Conservation (phyloP, 2,888 invertebrate species). For the Smittia sp. region DNA sequence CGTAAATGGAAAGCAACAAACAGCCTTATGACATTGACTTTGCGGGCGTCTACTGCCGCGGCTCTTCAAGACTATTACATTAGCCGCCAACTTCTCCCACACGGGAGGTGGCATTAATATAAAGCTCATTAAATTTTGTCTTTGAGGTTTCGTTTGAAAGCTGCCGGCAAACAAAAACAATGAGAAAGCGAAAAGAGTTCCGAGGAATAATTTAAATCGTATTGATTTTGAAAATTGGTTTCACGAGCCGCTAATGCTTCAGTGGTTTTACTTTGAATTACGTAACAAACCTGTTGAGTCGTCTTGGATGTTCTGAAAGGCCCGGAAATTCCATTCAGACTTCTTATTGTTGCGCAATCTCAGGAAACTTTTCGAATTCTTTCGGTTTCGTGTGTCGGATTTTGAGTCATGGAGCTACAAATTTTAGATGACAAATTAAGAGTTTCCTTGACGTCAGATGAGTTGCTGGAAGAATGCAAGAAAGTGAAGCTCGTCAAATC, state of each 20-base stretch:
- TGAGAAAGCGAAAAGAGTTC: conserved; percentile 4
- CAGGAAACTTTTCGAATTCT: background rate
- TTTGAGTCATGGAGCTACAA: too few relatives aligned
- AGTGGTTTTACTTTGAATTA: too few relatives aligned
- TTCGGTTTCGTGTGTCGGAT: too few relatives aligned
- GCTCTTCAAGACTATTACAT: too few relatives aligned
- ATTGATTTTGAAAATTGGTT: too few relatives aligned
- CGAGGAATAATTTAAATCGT: background rate
- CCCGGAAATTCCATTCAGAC: background rate
- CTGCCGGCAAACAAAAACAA: background rate
- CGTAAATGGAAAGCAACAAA: too few relatives aligned
- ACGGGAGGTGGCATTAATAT: background rate
- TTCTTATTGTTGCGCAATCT: background rate
- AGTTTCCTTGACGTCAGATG: too few relatives aligned
- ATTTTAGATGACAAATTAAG: too few relatives aligned
- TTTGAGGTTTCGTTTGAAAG: background rate
- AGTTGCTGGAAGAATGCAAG: too few relatives aligned
- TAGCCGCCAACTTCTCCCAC: too few relatives aligned
- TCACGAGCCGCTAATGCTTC: too few relatives aligned
- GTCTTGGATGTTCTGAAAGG: background rate
- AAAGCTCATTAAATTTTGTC: background rate
- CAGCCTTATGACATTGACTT: background rate
- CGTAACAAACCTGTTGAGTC: too few relatives aligned
- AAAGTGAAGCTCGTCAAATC: background rate
- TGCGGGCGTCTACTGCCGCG: background rate